Evolutionary conservation across 2,888 invertebrate genomes (phyloP).

Genomic region (Hirtodrosophila trivittata): DNA sequence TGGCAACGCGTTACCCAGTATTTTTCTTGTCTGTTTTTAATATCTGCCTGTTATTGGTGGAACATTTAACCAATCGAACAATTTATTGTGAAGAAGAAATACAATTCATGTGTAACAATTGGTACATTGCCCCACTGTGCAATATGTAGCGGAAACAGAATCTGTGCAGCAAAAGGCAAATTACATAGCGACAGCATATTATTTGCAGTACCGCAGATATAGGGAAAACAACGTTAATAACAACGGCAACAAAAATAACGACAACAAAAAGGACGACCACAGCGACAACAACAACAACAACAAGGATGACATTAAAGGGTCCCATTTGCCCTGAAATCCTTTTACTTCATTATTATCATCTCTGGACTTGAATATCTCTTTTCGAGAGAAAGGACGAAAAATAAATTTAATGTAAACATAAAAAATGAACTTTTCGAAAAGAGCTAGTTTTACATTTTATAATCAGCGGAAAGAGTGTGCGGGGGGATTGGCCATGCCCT

Average conservation of each 20-base stretch:
- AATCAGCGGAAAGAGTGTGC: constrained; percentile 63
- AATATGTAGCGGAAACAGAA: constrained; percentile 32
- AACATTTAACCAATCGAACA: too few relatives aligned
- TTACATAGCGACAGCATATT: constrained; percentile 63
- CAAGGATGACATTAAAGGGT: constrained; percentile 35
- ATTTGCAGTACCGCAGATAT: constrained; percentile 63
- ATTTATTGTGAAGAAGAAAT: too few relatives aligned
- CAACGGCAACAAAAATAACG: constrained; percentile 24
- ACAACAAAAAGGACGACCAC: background rate
- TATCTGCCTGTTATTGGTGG: too few relatives aligned
- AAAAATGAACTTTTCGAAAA: constrained; percentile 28
- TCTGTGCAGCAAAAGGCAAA: constrained; percentile 64
- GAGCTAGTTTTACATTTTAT: constrained; percentile 75
- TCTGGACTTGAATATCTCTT: constrained; percentile 39
- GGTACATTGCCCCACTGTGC: constrained; percentile 43
- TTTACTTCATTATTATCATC: constrained; percentile 42
- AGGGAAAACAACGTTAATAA: constrained; percentile 45
- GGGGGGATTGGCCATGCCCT: constrained; percentile 54
- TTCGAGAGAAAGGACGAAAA: constrained; percentile 14
- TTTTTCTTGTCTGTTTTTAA: too few relatives aligned
- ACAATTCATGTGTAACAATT: too few relatives aligned
- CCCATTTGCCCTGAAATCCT: constrained; percentile 26
- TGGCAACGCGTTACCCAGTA: too few relatives aligned
- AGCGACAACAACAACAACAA: background rate
- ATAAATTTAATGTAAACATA: constrained; percentile 73